Conservation (phyloP, 2,113 vertebrate species). For the Mirounga angustirostris region DNA sequence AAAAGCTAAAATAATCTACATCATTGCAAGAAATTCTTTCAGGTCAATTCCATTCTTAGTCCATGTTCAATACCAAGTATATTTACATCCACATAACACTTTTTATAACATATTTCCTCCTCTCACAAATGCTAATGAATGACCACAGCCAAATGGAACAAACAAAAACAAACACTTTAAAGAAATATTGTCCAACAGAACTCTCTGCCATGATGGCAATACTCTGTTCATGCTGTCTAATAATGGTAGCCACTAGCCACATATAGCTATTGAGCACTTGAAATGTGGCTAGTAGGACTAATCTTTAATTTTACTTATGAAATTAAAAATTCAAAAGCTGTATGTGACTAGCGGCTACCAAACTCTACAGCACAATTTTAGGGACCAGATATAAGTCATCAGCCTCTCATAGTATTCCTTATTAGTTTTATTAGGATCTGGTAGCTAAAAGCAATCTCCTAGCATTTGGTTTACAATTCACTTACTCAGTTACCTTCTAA, state of each 20-base stretch:
- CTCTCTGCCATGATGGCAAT: not conserved
- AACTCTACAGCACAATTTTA: not conserved
- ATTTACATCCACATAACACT: not conserved
- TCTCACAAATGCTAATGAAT: constrained; percentile 15
- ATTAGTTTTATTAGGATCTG: not conserved
- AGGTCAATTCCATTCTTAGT: constrained; percentile 3
- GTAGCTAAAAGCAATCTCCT: constrained; percentile 29
- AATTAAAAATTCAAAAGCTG: constrained; percentile 43
- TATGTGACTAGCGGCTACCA: not conserved
- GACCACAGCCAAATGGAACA: not conserved
- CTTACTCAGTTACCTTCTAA: constrained; percentile 8
- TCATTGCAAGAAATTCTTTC: not conserved
- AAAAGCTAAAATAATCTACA: constrained; percentile 7
- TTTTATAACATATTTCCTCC: constrained; percentile 16
- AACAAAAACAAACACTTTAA: not conserved
- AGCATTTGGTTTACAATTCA: constrained; percentile 35
- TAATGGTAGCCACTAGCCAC: not conserved
- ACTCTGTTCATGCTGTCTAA: not conserved
- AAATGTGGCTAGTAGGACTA: not conserved
- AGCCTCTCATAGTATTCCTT: not conserved
- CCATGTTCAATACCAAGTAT: not conserved
- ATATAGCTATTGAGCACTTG: not conserved
- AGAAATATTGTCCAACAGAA: not conserved
- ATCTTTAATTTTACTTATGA: constrained; percentile 40
- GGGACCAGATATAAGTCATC: not conserved